Conservation (phyloP, 53 echinoderm and acorn worm species). For the Stichopus horrens region DNA sequence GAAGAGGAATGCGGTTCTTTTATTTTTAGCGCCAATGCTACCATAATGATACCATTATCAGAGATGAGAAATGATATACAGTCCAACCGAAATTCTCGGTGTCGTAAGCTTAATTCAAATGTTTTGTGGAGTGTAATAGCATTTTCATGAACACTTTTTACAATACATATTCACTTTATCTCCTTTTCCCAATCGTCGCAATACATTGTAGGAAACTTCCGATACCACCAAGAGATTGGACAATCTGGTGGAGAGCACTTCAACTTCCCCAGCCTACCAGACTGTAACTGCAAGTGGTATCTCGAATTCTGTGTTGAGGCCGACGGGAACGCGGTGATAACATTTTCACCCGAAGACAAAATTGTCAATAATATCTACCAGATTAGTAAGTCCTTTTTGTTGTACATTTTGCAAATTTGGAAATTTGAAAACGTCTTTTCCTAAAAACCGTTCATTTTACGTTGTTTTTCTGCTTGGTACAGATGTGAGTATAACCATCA, state of each 20-base stretch:
- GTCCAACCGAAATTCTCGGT: no score
- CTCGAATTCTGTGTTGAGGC: conserved; percentile 32
- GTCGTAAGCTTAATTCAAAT: no score
- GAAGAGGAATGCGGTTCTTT: no score
- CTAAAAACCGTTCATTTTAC: no score
- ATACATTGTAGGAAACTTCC: not conserved
- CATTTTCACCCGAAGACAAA: conserved; percentile 19
- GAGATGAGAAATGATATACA: no score
- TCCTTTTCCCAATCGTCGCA: no score
- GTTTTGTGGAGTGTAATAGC: not conserved
- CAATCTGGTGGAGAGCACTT: conserved; percentile 14
- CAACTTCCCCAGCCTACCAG: conserved; percentile 15
- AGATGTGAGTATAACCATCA: no score
- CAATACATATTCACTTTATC: not conserved
- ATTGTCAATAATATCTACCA: conserved; percentile 25
- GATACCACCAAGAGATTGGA: conserved; percentile 8
- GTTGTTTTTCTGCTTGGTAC: no score
- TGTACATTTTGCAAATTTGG: no score
- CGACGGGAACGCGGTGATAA: not conserved
- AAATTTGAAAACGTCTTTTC: no score
- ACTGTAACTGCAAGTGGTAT: conserved; percentile 23
- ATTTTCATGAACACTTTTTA: not conserved
- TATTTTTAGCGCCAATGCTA: no score
- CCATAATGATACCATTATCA: no score
- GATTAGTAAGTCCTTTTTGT: conserved; percentile 19